Evolutionary conservation across 2,797 vertebrate species (phyloP).

Genomic region (Cryptoblepharus egeriae): DNA sequence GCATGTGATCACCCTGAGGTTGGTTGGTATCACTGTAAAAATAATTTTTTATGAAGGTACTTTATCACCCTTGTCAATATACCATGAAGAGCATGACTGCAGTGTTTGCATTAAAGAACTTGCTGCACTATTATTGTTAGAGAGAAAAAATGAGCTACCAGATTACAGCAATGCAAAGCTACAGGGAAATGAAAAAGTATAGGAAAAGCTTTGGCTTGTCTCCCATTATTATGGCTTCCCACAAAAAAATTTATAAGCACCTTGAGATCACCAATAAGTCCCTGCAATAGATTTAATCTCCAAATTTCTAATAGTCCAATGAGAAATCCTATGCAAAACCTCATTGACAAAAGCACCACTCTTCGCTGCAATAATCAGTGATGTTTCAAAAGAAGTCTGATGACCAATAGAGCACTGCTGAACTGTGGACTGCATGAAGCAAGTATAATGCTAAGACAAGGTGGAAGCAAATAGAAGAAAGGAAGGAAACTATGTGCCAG

Average conservation of each 20-base stretch:
- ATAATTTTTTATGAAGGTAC: not conserved
- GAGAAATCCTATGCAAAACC: not conserved
- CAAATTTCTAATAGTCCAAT: not conserved
- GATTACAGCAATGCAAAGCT: not conserved
- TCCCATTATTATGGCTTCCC: not conserved
- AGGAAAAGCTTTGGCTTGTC: not conserved
- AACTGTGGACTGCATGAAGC: too few species aligned
- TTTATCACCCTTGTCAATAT: not conserved
- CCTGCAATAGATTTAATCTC: not conserved
- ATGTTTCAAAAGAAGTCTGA: not conserved
- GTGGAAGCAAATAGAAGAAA: not conserved
- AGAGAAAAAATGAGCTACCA: not conserved
- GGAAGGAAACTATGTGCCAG: not conserved
- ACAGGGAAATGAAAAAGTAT: not conserved
- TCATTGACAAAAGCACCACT: not conserved
- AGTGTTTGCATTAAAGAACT: accelerated
- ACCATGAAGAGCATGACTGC: not conserved
- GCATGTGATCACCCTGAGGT: too few species aligned
- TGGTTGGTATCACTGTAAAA: not conserved
- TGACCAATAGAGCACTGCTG: not conserved
- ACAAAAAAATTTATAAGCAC: not conserved
- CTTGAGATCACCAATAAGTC: not conserved
- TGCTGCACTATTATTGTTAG: not conserved
- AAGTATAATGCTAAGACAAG: not conserved
- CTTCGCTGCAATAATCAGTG: not conserved